Evolutionary conservation across 2,797 vertebrate species (phyloP).

Genomic region (Dallia pectoralis): DNA sequence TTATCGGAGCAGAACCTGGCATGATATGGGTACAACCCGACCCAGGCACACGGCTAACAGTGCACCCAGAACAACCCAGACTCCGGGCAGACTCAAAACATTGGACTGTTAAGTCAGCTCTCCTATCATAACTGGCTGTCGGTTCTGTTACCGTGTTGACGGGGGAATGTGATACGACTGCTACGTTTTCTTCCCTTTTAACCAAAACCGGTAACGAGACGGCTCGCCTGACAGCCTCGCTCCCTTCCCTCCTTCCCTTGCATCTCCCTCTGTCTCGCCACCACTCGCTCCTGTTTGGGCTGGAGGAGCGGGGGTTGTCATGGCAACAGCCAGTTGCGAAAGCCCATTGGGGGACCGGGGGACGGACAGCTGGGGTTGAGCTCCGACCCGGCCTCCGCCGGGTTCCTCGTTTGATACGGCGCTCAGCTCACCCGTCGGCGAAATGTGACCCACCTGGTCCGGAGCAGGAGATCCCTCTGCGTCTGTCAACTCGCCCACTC

Average conservation of each 20-base stretch:
- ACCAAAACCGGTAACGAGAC: constrained; percentile 29
- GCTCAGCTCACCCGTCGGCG: background rate
- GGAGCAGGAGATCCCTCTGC: background rate
- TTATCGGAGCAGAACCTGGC: background rate
- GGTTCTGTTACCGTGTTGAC: background rate
- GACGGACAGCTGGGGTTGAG: constrained; percentile 51
- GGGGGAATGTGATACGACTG: constrained; percentile 5
- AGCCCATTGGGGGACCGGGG: constrained; percentile 49
- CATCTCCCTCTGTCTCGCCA: constrained; percentile 24
- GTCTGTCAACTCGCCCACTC: background rate
- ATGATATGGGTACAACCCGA: background rate
- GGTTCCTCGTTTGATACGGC: background rate
- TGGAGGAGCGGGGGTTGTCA: constrained; percentile 55
- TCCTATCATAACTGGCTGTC: background rate
- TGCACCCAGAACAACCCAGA: constrained; percentile 25
- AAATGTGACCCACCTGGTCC: background rate
- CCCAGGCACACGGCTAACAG: constrained; percentile 13
- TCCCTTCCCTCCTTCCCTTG: constrained; percentile 17
- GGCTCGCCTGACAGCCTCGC: constrained; percentile 24
- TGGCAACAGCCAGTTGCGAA: constrained; percentile 59
- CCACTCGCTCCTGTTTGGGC: constrained; percentile 51
- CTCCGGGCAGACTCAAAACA: background rate
- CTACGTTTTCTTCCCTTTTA: background rate
- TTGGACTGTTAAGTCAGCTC: background rate
- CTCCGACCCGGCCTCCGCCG: constrained; percentile 23